Conservation (phyloP, 1,140 invertebrate genomes). For the Thereuonema tuberculata region DNA sequence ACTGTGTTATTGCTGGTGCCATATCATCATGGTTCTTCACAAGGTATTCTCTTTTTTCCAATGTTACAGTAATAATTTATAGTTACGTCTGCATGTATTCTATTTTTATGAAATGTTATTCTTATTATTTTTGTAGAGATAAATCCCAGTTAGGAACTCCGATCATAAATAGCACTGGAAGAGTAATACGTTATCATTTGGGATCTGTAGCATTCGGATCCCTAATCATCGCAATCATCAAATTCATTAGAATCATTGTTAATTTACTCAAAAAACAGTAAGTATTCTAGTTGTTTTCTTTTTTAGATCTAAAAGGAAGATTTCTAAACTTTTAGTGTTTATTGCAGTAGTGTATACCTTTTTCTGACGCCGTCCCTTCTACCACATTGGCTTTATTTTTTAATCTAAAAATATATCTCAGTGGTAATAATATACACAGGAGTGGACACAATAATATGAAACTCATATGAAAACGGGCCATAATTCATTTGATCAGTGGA, state of each 20-base stretch:
- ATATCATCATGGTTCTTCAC: conserved; percentile 63
- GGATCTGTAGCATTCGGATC: conserved; percentile 63
- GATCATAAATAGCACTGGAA: conserved; percentile 39
- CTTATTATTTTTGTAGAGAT: conserved; percentile 37
- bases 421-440: too few relatives aligned
- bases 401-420: too few relatives aligned
- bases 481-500: too few relatives aligned
- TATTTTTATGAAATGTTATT: conserved; percentile 9
- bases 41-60: conserved; percentile 37
- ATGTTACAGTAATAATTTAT: neutral
- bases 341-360: too few relatives aligned
- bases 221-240: conserved; percentile 53
- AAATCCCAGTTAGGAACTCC: conserved; percentile 45
- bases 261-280: conserved; percentile 34
- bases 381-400: too few relatives aligned
- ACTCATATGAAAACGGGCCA: too few relatives aligned
- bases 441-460: too few relatives aligned
- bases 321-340: too few relatives aligned
- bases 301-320: too few relatives aligned
- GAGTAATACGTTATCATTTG: conserved; percentile 51
- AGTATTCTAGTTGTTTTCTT: too few relatives aligned
- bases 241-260: conserved; percentile 46
- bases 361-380: too few relatives aligned
- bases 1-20: conserved; percentile 58
- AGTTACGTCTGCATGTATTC: neutral